phyloP scores from a whole-genome alignment of 1,140 invertebrate species.

The Tigriopus japonicus region DNA sequence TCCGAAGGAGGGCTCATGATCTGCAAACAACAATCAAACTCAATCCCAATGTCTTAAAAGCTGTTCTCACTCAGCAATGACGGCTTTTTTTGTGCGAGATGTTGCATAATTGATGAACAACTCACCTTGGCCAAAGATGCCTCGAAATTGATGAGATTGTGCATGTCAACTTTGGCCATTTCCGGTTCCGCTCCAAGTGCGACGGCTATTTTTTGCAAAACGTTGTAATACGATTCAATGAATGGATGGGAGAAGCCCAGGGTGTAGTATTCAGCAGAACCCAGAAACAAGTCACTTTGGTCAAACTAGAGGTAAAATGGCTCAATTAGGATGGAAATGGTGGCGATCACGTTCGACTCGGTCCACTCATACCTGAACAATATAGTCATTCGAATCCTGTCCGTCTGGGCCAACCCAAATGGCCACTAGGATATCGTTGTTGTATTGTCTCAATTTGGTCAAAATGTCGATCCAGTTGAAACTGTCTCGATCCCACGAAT shows the following conservation, averaged over 20 bases:
- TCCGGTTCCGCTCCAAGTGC: neutral
- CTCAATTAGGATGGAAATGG: neutral
- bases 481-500: neutral
- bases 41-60: too few relatives aligned
- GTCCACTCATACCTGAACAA: slow-evolving; percentile 43
- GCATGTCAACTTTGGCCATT: neutral
- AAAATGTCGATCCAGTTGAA: slow-evolving; percentile 13
- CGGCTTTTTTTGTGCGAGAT: too few relatives aligned
- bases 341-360: neutral
- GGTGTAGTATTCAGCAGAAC: neutral
- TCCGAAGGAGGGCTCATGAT: slow-evolving; percentile 62
- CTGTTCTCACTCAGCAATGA: too few relatives aligned
- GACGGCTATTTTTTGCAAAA: neutral
- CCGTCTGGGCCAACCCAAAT: slow-evolving; percentile 73
- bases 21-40: slow-evolving; percentile 27
- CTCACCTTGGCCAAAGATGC: neutral
- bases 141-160: slow-evolving; percentile 8
- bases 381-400: slow-evolving; percentile 63
- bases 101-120: too few relatives aligned
- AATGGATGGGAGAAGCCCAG: slow-evolving; percentile 3
- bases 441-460: slow-evolving; percentile 42
- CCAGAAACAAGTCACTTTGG: slow-evolving; percentile 12
- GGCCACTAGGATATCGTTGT: slow-evolving; percentile 60
- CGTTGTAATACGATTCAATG: slow-evolving; percentile 1
- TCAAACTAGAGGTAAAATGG: slow-evolving; percentile 8